Evolutionary conservation across 2,797 vertebrate species (phyloP).

Genomic region (Caiman crocodilus): DNA sequence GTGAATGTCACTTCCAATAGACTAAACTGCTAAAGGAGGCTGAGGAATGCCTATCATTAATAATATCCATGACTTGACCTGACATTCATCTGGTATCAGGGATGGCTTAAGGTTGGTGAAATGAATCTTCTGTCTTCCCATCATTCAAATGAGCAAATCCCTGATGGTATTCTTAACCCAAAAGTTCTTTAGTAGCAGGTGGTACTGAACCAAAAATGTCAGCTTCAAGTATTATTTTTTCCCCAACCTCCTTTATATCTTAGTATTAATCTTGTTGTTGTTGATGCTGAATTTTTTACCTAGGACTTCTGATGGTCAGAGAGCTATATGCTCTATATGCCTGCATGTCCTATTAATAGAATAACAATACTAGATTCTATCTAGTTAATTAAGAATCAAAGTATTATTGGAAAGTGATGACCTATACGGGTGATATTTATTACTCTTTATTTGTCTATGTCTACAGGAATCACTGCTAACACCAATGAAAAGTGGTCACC

Average conservation of each 20-base stretch:
- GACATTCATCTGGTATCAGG: constrained; percentile 69
- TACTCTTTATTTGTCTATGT: no score
- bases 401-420: no score
- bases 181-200: background rate
- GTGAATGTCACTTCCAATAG: constrained; percentile 59
- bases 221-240: background rate
- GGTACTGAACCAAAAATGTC: background rate
- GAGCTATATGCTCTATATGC: background rate
- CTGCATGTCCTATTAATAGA: background rate
- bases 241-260: background rate
- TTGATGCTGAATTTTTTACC: background rate
- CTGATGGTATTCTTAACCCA: background rate
- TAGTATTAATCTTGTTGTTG: background rate
- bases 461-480: background rate
- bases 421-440: no score
- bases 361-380: no score
- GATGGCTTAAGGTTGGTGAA: constrained; percentile 67
- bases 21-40: constrained; percentile 43
- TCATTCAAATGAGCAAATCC: constrained; percentile 5
- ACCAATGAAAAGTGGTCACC: background rate
- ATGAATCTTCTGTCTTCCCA: constrained; percentile 55
- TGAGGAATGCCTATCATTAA: constrained; percentile 55
- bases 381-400: no score
- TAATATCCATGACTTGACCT: constrained; percentile 56
- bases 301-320: background rate